phyloP scores from a whole-genome alignment of 2,113 vertebrate genomes.

The Isurus oxyrinchus region DNA sequence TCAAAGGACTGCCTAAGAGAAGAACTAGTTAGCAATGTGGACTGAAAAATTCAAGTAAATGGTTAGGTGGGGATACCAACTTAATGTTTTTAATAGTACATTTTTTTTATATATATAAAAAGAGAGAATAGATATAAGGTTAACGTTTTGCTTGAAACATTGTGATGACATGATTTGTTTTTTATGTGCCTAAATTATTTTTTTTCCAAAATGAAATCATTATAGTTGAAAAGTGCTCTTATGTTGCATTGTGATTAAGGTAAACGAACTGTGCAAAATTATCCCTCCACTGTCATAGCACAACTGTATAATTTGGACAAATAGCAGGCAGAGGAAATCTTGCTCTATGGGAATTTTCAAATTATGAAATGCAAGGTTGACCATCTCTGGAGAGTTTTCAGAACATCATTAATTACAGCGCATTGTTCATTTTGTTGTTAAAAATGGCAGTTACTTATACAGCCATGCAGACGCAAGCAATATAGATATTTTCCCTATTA shows the following conservation, averaged over 20 bases:
- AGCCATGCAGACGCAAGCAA: neutral
- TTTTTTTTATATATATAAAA: neutral
- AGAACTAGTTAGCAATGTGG: neutral
- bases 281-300: neutral
- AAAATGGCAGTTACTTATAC: neutral
- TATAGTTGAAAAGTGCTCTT: neutral
- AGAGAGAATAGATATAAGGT: neutral
- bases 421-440: neutral
- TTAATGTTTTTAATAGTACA: neutral
- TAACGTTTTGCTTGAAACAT: neutral
- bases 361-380: neutral
- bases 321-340: neutral
- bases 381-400: neutral
- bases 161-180: neutral
- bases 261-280: neutral
- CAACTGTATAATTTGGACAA: neutral
- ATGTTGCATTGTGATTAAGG: neutral
- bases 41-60: neutral
- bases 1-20: no score
- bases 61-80: neutral
- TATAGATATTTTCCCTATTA: neutral
- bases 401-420: neutral
- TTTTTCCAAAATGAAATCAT: neutral
- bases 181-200: neutral
- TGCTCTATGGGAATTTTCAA: neutral